Evolutionary conservation across 2,113 vertebrate species (phyloP).

Genomic region (Corapipo altera): DNA sequence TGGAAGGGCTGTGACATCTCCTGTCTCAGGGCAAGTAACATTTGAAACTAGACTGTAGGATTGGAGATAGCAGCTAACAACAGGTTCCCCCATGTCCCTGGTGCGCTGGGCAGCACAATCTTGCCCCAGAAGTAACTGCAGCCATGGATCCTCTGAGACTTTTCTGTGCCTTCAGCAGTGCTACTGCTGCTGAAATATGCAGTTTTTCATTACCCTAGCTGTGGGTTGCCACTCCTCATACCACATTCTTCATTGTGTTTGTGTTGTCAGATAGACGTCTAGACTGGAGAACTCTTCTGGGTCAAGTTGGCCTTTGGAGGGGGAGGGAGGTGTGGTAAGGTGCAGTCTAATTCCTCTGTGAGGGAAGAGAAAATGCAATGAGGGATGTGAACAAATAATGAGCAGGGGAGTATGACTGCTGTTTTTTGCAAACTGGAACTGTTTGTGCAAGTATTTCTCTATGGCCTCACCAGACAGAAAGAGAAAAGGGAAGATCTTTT

Average conservation of each 20-base stretch:
- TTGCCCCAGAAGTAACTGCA: not conserved
- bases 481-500: not conserved
- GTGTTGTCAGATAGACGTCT: not conserved
- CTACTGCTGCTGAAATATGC: not conserved
- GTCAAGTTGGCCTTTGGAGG: not conserved
- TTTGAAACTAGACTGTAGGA: not conserved
- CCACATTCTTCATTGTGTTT: slow-evolving; percentile 23
- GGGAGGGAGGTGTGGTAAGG: not conserved
- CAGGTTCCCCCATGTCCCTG: not conserved
- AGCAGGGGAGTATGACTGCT: not conserved
- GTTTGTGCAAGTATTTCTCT: not conserved
- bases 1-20: not conserved
- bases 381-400: not conserved
- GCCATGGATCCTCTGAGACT: not conserved
- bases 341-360: not conserved
- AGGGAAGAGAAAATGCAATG: not conserved
- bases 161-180: not conserved
- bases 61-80: not conserved
- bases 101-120: not conserved
- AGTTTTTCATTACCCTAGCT: not conserved
- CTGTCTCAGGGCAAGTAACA: not conserved
- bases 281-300: not conserved
- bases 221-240: not conserved
- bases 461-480: not conserved
- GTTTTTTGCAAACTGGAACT: not conserved